Conservation (phyloP, 30 jellyfish, hydroid and myxozoan genomes). For the Haliclystus octoradiatus region DNA sequence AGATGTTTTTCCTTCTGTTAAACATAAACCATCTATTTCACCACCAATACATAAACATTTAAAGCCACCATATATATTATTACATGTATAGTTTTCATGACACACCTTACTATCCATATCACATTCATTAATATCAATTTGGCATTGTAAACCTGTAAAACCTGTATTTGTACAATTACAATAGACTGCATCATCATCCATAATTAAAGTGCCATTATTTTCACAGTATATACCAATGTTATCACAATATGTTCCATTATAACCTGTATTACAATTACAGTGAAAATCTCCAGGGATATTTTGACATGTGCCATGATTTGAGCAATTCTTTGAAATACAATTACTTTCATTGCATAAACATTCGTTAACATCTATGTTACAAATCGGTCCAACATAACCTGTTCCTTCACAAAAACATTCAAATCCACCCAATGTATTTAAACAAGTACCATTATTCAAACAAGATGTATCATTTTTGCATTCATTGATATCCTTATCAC, state of each 20-base stretch:
- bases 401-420: conserved; percentile 29
- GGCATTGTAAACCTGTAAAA: conserved; percentile 25
- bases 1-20: too few species aligned
- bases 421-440: conserved; percentile 18
- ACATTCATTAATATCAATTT: conserved; percentile 47
- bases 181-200: conserved; percentile 4
- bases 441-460: conserved; percentile 33
- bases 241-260: conserved; percentile 33
- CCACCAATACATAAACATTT: conserved; percentile 9
- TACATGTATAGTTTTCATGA: conserved; percentile 2
- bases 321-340: too few species aligned
- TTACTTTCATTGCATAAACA: conserved; percentile 4
- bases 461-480: too few species aligned
- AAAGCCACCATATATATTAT: conserved; percentile 6
- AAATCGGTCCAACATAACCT: conserved; percentile 31
- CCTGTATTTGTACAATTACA: conserved; percentile 32
- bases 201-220: too few species aligned
- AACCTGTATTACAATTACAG: conserved; percentile 46
- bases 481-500: too few species aligned
- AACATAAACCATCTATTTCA: conserved; percentile 21
- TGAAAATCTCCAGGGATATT: conserved; percentile 25
- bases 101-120: conserved; percentile 8
- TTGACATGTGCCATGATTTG: conserved; percentile 31
- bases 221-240: conserved; percentile 34
- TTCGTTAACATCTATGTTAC: conserved; percentile 32